Conservation (phyloP, 1,140 invertebrate genomes). For the Dinothrombium tinctorium region DNA sequence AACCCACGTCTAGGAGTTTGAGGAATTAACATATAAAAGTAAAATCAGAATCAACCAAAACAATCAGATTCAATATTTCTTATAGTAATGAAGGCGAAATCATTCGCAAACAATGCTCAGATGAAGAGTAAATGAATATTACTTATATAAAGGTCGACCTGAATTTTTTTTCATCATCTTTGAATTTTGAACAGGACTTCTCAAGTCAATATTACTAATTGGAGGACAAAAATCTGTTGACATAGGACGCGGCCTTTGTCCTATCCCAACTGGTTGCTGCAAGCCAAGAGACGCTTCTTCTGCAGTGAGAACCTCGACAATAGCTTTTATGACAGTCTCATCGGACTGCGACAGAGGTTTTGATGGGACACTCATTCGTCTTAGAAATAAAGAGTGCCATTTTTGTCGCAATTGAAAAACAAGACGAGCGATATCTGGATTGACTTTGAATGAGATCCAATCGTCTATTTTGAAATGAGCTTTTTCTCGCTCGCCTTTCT, state of each 20-base stretch:
- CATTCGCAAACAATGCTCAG: no score
- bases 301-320: conserved; percentile 38
- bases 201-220: conserved; percentile 3
- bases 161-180: neutral
- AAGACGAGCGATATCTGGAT: conserved; percentile 34
- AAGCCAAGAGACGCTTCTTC: conserved; percentile 45
- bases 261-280: conserved; percentile 45
- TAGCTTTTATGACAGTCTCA: conserved; percentile 39
- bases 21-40: no score
- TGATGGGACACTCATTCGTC: conserved; percentile 41
- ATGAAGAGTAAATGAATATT: no score
- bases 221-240: conserved; percentile 15
- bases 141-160: no score
- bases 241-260: conserved; percentile 42
- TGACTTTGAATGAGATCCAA: conserved; percentile 48
- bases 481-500: conserved; percentile 33
- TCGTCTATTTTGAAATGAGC: conserved; percentile 43
- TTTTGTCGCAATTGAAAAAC: conserved; percentile 47
- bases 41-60: no score
- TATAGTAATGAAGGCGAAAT: no score
- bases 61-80: no score
- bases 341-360: conserved; percentile 36
- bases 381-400: conserved; percentile 44
- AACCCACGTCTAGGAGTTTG: no score
- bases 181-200: conserved; percentile 2